These are phyloP conservation scores for Athripsodes cinereus DNA, from an alignment of 2,888 invertebrate genomes.

Conservation along the genomic window DNA sequence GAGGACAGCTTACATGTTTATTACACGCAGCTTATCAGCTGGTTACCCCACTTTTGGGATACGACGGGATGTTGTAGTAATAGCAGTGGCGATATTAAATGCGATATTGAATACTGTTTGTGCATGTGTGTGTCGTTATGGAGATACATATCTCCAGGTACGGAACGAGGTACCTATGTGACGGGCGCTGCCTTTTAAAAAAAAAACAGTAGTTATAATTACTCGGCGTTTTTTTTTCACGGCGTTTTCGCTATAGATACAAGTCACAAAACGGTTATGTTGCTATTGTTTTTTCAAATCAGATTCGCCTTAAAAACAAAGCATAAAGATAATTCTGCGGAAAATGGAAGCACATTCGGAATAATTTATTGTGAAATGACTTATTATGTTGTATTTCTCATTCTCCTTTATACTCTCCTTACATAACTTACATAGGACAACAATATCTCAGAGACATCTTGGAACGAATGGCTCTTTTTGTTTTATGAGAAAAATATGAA, in stretches of 20 bases:
- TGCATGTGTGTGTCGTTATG: too few relatives aligned
- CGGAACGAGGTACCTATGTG: too few relatives aligned
- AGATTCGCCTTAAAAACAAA: constrained; percentile 35
- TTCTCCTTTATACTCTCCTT: constrained; percentile 12
- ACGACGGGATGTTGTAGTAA: too few relatives aligned
- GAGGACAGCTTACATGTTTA: too few relatives aligned
- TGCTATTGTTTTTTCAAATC: constrained; percentile 19
- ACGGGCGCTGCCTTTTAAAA: too few relatives aligned
- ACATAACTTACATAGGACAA: background rate
- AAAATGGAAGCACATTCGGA: constrained; percentile 23
- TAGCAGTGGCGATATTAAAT: too few relatives aligned
- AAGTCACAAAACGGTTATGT: too few relatives aligned
- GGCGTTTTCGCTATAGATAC: constrained; percentile 34
- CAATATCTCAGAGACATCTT: background rate
- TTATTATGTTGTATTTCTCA: background rate
- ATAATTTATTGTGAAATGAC: constrained; percentile 28
- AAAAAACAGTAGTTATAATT: too few relatives aligned
- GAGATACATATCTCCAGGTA: too few relatives aligned
- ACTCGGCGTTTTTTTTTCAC: constrained; percentile 46
- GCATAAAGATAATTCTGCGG: constrained; percentile 33
- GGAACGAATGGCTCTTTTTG: background rate
- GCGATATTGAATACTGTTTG: too few relatives aligned
- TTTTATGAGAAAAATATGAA: background rate
- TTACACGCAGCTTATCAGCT: too few relatives aligned
- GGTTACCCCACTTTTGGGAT: too few relatives aligned